Percentiles rank a stretch among this genome's conserved stretches.
phyloP scores from a whole-genome alignment of 2,888 invertebrate species.

The Drosophila helvetica region DNA sequence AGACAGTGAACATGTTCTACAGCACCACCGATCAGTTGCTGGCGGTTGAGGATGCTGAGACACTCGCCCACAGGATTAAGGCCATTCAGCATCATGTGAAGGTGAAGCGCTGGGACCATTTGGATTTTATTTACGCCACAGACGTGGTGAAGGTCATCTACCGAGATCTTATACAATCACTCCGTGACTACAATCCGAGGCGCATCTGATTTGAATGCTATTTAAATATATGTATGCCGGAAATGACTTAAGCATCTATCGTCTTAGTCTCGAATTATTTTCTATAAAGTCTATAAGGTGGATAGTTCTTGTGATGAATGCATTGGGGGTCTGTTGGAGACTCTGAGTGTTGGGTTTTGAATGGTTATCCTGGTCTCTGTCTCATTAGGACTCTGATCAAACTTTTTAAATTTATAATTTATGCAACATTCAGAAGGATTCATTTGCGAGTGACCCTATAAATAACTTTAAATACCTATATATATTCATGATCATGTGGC shows the following conservation, averaged over 20 bases:
- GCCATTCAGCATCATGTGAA: neutral
- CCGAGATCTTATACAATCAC: neutral
- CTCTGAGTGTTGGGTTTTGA: too few species aligned
- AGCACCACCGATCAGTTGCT: neutral
- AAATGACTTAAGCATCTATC: neutral
- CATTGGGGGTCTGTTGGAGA: too few species aligned
- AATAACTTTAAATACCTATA: too few species aligned
- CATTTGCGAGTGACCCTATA: too few species aligned
- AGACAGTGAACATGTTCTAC: neutral
- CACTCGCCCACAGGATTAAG: neutral
- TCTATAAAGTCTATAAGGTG: too few species aligned
- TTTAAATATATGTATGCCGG: neutral
- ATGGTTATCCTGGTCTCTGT: too few species aligned
- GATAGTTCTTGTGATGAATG: too few species aligned
- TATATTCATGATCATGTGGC: neutral
- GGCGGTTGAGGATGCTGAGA: neutral
- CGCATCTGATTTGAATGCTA: neutral
- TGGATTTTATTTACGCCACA: neutral
- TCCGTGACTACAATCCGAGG: neutral
- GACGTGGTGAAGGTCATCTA: neutral
- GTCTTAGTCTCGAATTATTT: too few species aligned
- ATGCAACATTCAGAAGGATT: too few species aligned
- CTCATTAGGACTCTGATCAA: too few species aligned
- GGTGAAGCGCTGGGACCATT: neutral
- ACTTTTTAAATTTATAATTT: too few species aligned